Evolutionary conservation across 2,888 invertebrate genomes (phyloP), one percentile per base, ranked within the genome.

Genomic region (Brachycybe producta): DNA sequence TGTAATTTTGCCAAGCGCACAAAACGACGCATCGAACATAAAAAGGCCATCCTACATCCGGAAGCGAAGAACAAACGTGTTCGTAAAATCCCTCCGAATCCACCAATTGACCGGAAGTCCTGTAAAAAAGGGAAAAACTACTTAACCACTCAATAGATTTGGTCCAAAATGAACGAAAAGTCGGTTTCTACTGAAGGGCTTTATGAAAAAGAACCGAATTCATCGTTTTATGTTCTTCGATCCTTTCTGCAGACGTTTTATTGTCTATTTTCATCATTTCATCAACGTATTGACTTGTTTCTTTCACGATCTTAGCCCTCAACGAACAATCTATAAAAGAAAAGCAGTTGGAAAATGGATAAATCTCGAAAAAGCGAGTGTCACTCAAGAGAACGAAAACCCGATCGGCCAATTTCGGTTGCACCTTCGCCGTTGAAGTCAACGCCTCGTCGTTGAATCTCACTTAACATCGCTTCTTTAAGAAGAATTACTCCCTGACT

Each of bases 391-490:
- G 8, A 30, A 30, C n/a, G 8, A 11, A n/a, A 30, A 30, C n/a
- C 32, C 8, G 32, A 8, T n/a, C 8, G 8, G 32, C 32, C 8
- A 30, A 30, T 30, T 11, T 30, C n/a, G n/a, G n/a, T 30, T 23
- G 7, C 3, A 41, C 41, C 41, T 42, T 42, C 42, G 17, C 28
- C 11, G n/a, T 26, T 17, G 27, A 42, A 42, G 28, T 42, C 15
- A 3, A 5, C 24, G 23, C 42, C 42, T 27, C n/a, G 26, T 8
- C 3, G 8, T 21, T 17, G 24, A 13, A 28, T 26, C n/a, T n/a
- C n/a, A n/a, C 11, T 26, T 17, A 26, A 19, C 19, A 42, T 27
- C 7, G 26, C 27, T 27, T 42, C 27, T n/a, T 17, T 23, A n/a
- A 42, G 26, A n/a, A 42, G 15, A 11, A 42, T 26, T 15, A 42